Conservation (phyloP, 2,888 invertebrate species). For the Myopa tessellatipennis region DNA sequence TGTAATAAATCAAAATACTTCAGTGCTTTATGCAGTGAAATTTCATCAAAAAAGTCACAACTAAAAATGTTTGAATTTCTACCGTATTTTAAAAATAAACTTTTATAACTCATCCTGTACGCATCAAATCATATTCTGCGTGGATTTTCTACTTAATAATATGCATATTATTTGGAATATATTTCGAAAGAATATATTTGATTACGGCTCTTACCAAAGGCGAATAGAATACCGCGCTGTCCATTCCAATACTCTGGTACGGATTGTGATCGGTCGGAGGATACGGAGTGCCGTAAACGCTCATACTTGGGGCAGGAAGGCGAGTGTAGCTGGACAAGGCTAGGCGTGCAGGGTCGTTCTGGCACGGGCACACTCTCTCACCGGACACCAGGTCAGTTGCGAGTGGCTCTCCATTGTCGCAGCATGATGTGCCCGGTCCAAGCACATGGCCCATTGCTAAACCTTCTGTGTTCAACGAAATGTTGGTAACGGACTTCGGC, state of each 20-base stretch:
- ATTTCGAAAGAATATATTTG: no score
- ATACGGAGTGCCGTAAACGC: constrained; percentile 88
- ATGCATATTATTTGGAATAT: no score
- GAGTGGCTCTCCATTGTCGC: constrained; percentile 91
- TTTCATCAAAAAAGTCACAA: no score
- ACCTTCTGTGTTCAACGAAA: background rate
- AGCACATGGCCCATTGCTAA: constrained; percentile 43
- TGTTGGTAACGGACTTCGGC: background rate
- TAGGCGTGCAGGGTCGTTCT: constrained; percentile 92
- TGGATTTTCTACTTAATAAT: no score
- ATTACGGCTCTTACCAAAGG: constrained; percentile 81
- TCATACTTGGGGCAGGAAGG: constrained; percentile 79
- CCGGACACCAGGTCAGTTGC: constrained; percentile 94
- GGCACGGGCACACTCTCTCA: constrained; percentile 93
- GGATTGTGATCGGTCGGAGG: constrained; percentile 92
- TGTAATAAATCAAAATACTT: no score
- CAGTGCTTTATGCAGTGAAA: no score
- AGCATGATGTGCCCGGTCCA: constrained; percentile 71
- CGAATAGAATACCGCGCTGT: constrained; percentile 95
- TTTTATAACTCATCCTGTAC: no score
- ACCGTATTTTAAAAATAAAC: no score
- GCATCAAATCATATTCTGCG: no score
- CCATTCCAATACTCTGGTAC: constrained; percentile 91
- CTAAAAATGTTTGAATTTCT: no score
- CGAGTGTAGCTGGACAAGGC: constrained; percentile 86